These are phyloP conservation scores for Carollia perspicillata DNA, from an alignment of 2,113 vertebrate genomes.

Conservation along the genomic window DNA sequence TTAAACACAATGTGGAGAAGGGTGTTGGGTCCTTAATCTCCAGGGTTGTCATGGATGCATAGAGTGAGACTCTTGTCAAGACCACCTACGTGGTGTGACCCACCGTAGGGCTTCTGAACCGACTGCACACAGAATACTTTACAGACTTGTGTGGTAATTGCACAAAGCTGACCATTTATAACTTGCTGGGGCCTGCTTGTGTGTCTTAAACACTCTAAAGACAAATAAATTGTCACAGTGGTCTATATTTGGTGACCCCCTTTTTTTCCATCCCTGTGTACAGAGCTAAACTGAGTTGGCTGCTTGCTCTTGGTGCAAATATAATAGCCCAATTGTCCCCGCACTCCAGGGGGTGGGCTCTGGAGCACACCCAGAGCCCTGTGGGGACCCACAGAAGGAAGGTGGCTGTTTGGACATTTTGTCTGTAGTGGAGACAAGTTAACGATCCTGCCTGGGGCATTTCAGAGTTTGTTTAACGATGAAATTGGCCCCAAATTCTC, in stretches of 20 bases:
- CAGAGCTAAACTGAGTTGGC: conserved; percentile 38
- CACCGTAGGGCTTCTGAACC: background rate
- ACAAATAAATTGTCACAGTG: conserved; percentile 72
- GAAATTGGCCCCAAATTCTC: conserved; percentile 61
- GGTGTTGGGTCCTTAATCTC: background rate
- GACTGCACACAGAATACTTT: background rate
- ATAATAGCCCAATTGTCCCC: conserved; percentile 69
- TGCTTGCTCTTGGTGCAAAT: conserved; percentile 36
- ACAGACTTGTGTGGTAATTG: conserved; percentile 28
- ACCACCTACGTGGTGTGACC: conserved; percentile 42
- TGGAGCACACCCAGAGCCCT: conserved; percentile 31
- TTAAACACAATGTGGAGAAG: background rate
- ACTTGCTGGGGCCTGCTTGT: conserved; percentile 41
- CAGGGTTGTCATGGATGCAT: background rate
- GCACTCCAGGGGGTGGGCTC: background rate
- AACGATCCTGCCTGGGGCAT: conserved; percentile 65
- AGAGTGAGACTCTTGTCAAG: background rate
- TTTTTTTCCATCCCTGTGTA: background rate
- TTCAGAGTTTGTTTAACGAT: conserved; percentile 69
- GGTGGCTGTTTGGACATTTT: conserved; percentile 62
- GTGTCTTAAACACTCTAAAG: conserved; percentile 66
- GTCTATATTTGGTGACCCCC: conserved; percentile 46
- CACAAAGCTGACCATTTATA: conserved; percentile 68
- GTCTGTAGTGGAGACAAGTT: conserved; percentile 70
- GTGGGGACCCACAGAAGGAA: conserved; percentile 60